Evolutionary conservation across 2,113 vertebrate genomes (phyloP).

Genomic region (Gobius niger): DNA sequence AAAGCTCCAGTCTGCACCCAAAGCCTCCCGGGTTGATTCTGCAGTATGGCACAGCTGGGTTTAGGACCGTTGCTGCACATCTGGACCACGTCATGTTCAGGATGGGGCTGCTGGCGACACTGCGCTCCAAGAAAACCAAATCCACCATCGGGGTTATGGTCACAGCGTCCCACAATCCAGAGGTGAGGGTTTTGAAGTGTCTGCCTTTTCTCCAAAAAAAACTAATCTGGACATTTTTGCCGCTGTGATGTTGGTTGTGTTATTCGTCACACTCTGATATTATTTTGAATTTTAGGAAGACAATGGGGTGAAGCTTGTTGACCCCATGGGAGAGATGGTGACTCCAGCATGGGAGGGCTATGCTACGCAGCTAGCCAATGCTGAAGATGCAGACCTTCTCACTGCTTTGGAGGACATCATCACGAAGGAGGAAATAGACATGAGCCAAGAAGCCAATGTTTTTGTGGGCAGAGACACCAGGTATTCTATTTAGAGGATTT

Average conservation of each 20-base stretch:
- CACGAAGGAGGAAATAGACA: constrained; percentile 80
- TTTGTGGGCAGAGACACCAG: constrained; percentile 93
- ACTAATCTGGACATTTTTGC: background rate
- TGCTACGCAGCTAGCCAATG: constrained; percentile 87
- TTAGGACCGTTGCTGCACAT: constrained; percentile 80
- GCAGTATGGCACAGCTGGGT: constrained; percentile 94
- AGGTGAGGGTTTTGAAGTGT: constrained; percentile 69
- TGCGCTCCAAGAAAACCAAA: constrained; percentile 84
- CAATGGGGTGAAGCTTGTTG: constrained; percentile 93
- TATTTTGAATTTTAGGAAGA: constrained; percentile 80
- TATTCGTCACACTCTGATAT: background rate
- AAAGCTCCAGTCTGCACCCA: constrained; percentile 74
- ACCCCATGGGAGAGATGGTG: constrained; percentile 96
- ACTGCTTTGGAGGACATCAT: constrained; percentile 76
- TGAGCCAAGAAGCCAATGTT: constrained; percentile 77
- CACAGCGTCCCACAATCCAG: constrained; percentile 96
- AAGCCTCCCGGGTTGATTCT: constrained; percentile 82
- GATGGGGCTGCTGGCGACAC: constrained; percentile 88
- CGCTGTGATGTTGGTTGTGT: background rate
- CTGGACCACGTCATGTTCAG: constrained; percentile 94
- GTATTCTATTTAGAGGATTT: constrained; percentile 57
- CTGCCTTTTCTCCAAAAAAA: too few species aligned
- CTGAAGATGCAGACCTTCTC: constrained; percentile 82
- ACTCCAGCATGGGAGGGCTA: constrained; percentile 86
- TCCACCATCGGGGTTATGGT: constrained; percentile 92